A percentile compares a stretch with the other conserved stretches of the same genome.
phyloP scores from a whole-genome alignment of 2,113 vertebrate species.

The Crotophaga sulcirostris region DNA sequence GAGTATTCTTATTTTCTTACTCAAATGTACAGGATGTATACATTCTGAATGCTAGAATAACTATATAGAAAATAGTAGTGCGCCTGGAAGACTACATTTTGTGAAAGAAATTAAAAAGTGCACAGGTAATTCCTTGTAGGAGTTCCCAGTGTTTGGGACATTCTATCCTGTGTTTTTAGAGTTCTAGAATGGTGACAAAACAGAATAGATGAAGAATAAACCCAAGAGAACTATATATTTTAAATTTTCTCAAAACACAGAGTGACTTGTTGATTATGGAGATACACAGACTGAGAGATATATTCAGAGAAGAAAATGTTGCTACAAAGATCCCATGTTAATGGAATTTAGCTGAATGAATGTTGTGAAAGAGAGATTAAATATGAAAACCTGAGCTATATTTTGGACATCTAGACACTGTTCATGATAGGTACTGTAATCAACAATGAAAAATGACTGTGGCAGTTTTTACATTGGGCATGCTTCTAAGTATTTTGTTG shows the following conservation, averaged over 20 bases:
- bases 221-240: neutral
- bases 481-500: slow-evolving; percentile 19
- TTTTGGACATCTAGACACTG: neutral
- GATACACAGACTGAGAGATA: neutral
- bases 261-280: neutral
- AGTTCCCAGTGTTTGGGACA: neutral
- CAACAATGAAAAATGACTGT: neutral
- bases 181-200: neutral
- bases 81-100: neutral
- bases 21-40: neutral
- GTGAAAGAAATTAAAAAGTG: neutral
- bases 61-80: neutral
- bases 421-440: neutral
- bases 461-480: neutral
- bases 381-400: neutral
- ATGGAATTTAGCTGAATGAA: neutral
- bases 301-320: neutral
- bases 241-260: neutral
- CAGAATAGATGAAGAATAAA: neutral
- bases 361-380: neutral
- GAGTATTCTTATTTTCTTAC: neutral
- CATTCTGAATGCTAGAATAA: neutral
- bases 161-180: neutral
- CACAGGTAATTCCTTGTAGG: neutral
- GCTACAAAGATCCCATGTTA: neutral